Evolutionary conservation across 2,888 invertebrate genomes (phyloP).

Genomic region (Pollenia amentaria): DNA sequence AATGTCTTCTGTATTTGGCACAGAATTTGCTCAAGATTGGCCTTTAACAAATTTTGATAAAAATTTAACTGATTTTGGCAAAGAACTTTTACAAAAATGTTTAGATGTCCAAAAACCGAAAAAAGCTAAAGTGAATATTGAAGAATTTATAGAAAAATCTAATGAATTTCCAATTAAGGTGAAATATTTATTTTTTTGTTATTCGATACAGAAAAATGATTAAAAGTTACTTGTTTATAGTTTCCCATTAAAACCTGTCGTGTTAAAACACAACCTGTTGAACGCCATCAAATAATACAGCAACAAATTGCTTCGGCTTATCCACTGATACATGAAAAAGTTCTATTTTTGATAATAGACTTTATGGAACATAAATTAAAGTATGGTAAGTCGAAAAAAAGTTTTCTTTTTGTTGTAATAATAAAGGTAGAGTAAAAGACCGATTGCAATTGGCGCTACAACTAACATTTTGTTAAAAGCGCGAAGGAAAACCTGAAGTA

Average conservation of each 20-base stretch:
- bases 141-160: constrained; percentile 76
- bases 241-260: constrained; percentile 81
- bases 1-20: constrained; percentile 78
- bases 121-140: constrained; percentile 57
- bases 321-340: constrained; percentile 89
- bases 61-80: constrained; percentile 75
- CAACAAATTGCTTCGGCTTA: constrained; percentile 86
- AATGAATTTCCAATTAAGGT: constrained; percentile 79
- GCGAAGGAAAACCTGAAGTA: no score
- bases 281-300: constrained; percentile 76
- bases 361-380: constrained; percentile 87
- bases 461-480: no score
- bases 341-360: constrained; percentile 86
- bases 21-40: constrained; percentile 77
- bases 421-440: no score
- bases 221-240: constrained; percentile 68
- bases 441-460: no score
- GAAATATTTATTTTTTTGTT: background rate
- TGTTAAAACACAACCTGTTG: constrained; percentile 77
- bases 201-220: no score
- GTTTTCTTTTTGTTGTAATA: no score
- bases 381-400: constrained; percentile 77
- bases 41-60: constrained; percentile 61
- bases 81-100: constrained; percentile 76
- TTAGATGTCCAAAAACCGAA: constrained; percentile 74